phyloP scores from a whole-genome alignment of 2,113 vertebrate genomes.

The Perca schrenkii region DNA sequence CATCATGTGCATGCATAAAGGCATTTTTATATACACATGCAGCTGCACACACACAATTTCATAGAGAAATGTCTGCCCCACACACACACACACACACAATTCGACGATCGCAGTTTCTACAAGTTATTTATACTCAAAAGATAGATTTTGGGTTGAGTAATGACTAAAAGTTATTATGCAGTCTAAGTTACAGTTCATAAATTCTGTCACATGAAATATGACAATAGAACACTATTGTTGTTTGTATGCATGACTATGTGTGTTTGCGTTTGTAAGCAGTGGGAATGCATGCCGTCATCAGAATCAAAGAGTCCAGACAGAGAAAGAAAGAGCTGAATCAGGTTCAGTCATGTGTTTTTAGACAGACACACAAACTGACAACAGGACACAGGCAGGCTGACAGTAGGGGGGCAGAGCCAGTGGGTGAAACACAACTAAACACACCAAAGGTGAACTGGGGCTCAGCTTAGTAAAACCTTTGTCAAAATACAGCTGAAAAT shows the following conservation, averaged over 20 bases:
- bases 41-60: too few relatives aligned
- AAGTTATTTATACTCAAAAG: not conserved
- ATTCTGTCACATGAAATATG: conserved; percentile 21
- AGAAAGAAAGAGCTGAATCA: conserved; percentile 84
- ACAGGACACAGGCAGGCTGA: conserved; percentile 44
- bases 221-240: conserved; percentile 21
- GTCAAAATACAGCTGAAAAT: conserved; percentile 41
- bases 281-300: conserved; percentile 84
- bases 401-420: conserved; percentile 23
- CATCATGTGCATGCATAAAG: too few relatives aligned
- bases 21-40: too few relatives aligned
- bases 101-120: not conserved
- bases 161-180: not conserved
- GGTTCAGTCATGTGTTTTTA: conserved; percentile 78
- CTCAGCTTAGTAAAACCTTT: conserved; percentile 6
- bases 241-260: conserved; percentile 40
- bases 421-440: conserved; percentile 29
- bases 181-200: not conserved
- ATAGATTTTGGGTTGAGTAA: not conserved
- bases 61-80: too few relatives aligned
- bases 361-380: conserved; percentile 54
- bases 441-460: conserved; percentile 26
- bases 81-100: too few relatives aligned
- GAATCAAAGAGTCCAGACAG: conserved; percentile 70
- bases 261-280: conserved; percentile 61